These are phyloP conservation scores for Hyperoodon ampullatus DNA, from an alignment of 2,113 vertebrate species.

Conservation along the genomic window DNA sequence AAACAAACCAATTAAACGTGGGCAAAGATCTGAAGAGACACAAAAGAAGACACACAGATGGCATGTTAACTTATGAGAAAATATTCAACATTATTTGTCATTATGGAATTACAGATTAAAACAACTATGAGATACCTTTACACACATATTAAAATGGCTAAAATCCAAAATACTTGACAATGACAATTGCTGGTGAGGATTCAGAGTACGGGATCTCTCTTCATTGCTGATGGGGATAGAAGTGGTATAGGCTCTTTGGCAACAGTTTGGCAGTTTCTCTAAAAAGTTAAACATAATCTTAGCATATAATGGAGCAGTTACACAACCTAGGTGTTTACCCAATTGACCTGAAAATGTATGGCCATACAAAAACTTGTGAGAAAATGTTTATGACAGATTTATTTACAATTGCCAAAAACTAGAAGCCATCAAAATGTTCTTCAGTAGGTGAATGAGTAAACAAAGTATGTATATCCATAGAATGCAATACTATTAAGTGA, in stretches of 20 bases:
- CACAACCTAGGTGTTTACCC: neutral
- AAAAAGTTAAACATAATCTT: neutral
- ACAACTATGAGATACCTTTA: neutral
- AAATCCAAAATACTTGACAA: neutral
- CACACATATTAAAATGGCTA: neutral
- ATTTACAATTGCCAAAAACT: neutral
- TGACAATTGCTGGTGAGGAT: neutral
- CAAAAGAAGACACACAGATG: neutral
- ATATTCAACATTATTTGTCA: neutral
- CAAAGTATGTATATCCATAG: neutral
- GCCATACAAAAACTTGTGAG: neutral
- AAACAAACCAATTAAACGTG: too few species aligned
- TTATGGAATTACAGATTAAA: neutral
- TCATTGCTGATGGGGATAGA: neutral
- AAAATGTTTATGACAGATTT: neutral
- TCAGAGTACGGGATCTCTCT: neutral
- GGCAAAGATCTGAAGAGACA: neutral
- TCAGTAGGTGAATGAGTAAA: neutral
- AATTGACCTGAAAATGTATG: neutral
- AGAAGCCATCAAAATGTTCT: neutral
- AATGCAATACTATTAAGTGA: neutral
- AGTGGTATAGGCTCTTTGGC: neutral
- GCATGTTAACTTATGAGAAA: neutral
- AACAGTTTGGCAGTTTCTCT: neutral
- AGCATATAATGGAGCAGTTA: neutral